Conservation (phyloP, 2,888 invertebrate genomes). For the Phytoseiulus persimilis region DNA sequence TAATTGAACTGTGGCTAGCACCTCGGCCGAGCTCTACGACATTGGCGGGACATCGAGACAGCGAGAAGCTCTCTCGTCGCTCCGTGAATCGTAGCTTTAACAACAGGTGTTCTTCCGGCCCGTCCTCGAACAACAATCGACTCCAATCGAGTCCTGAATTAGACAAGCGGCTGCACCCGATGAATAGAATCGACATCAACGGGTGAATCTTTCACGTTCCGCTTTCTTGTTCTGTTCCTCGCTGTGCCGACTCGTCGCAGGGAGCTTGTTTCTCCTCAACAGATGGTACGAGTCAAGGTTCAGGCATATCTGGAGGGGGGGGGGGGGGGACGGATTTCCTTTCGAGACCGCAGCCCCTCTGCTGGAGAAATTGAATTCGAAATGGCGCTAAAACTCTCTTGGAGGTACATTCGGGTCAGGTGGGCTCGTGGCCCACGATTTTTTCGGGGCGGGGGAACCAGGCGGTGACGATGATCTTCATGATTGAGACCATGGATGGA, state of each 20-base stretch:
- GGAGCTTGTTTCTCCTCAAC: too few species aligned
- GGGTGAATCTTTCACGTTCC: neutral
- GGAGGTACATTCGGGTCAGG: too few species aligned
- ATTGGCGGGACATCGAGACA: neutral
- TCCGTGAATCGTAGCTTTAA: neutral
- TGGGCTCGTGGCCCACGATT: too few species aligned
- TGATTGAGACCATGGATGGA: too few species aligned
- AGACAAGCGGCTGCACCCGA: neutral
- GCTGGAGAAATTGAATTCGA: too few species aligned
- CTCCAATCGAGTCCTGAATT: neutral
- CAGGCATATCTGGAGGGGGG: too few species aligned
- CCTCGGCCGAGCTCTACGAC: neutral
- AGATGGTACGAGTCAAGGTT: too few species aligned
- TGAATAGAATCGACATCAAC: neutral
- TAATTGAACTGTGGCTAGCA: neutral
- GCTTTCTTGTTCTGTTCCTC: neutral
- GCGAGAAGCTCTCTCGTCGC: neutral
- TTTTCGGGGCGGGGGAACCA: too few species aligned
- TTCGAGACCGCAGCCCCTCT: too few species aligned
- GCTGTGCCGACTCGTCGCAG: neutral
- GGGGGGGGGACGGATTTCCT: too few species aligned
- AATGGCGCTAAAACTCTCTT: too few species aligned
- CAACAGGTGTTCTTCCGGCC: neutral
- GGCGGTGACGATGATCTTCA: too few species aligned
- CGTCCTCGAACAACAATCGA: neutral